A percentile compares a stretch with the other conserved stretches of the same genome.
phyloP scores from a whole-genome alignment of 2,797 vertebrate species.

The Falco berigora region DNA sequence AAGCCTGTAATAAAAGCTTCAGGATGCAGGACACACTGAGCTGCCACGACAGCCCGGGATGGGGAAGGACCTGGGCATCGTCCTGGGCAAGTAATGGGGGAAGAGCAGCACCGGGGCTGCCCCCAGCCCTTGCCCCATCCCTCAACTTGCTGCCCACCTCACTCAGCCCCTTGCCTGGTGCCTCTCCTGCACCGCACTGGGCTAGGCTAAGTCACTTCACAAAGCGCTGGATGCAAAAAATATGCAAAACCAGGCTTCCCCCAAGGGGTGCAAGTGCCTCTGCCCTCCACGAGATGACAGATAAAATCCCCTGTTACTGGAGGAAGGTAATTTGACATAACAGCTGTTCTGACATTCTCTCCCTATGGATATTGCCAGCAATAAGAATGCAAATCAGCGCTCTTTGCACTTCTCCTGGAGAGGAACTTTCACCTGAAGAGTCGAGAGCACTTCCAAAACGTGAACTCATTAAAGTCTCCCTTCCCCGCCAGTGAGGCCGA shows the following conservation, averaged over 20 bases:
- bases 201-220: neutral
- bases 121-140: neutral
- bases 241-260: conserved; percentile 29
- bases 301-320: conserved; percentile 55
- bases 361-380: conserved; percentile 59
- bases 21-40: neutral
- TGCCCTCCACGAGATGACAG: conserved; percentile 60
- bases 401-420: conserved; percentile 47
- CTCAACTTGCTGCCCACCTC: neutral
- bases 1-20: conserved; percentile 48
- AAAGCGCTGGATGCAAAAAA: neutral
- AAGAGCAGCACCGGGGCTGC: neutral
- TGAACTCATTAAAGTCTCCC: conserved; percentile 15
- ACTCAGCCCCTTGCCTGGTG: rapidly evolving
- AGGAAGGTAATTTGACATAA: conserved; percentile 69
- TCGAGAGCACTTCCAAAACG: conserved; percentile 19
- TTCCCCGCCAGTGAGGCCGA: neutral
- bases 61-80: neutral
- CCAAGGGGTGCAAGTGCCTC: conserved; percentile 48
- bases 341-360: conserved; percentile 69
- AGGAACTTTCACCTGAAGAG: conserved; percentile 54
- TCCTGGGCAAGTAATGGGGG: neutral
- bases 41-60: neutral
- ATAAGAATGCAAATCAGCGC: conserved; percentile 68
- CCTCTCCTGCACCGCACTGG: neutral